Percentiles rank a stretch among this genome's conserved stretches.
phyloP scores from a whole-genome alignment of 2,888 invertebrate species.

The Julus scanicus region DNA sequence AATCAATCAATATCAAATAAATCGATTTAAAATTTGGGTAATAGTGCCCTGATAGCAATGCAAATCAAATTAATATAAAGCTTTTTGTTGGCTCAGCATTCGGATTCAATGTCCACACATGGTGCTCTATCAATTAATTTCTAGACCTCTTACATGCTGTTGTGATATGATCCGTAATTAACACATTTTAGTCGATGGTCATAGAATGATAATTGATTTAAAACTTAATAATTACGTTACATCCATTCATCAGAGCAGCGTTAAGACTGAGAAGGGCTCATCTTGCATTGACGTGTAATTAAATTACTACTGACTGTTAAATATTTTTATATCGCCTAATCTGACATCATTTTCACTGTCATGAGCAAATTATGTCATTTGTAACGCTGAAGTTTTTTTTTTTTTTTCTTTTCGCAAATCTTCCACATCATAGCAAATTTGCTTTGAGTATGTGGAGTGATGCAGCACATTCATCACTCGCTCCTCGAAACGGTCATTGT shows the following conservation, averaged over 20 bases:
- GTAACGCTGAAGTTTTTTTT: slow-evolving; percentile 6
- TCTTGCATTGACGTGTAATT: slow-evolving; percentile 52
- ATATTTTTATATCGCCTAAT: slow-evolving; percentile 47
- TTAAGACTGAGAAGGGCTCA: background rate
- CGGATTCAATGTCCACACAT: background rate
- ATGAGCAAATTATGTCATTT: slow-evolving; percentile 54
- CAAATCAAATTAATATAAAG: too few species aligned
- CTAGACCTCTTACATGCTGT: too few species aligned
- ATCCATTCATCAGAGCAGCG: slow-evolving; percentile 38
- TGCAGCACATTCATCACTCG: slow-evolving; percentile 34
- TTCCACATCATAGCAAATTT: slow-evolving; percentile 38
- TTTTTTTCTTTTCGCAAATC: background rate
- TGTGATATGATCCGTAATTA: background rate
- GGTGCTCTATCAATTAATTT: too few species aligned
- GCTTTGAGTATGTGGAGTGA: slow-evolving; percentile 46
- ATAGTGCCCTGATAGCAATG: too few species aligned
- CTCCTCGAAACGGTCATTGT: background rate
- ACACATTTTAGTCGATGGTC: too few species aligned
- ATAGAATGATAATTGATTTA: slow-evolving; percentile 20
- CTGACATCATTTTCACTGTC: slow-evolving; percentile 54
- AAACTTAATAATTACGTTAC: slow-evolving; percentile 43
- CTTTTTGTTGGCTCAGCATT: background rate
- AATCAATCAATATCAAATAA: too few species aligned
- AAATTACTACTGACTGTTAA: slow-evolving; percentile 53
- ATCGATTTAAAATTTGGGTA: too few species aligned